Base-by-base conservation (phyloP, 2,797 vertebrate genomes). In the Philypnodon macrostomus region DNA sequence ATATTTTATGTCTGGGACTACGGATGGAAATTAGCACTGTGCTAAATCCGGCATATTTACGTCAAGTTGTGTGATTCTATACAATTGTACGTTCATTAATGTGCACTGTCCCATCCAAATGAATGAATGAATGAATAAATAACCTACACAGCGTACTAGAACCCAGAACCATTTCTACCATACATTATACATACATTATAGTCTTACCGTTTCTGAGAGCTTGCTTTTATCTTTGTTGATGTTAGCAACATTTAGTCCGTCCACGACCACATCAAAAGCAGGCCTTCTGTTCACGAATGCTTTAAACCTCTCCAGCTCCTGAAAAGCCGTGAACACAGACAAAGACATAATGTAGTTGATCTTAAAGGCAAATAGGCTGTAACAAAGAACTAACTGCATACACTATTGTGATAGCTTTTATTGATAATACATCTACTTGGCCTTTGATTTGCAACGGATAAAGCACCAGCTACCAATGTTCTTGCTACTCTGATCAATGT, bases 181-280 rank as follows among this genome's bases (percentile, higher is more conserved):
- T 44, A 2, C 31, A 31, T 2, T 39, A 12, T 21, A n/a, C 17
- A 13, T 23, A 23, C 11, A 29, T 44, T 51, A 34, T 60, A 58
- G 44, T 49, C 93, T 94, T 80, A 98, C 96, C 61, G 77, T 90
- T 77, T 91, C 77, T 18, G 94, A 95, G 9, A 70, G 84, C 18
- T 49, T 73, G 56, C 2, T 67, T 78, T 63, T 91, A 57, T 77
- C 79, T 58, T 59, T 89, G 61, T 53, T 80, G 32, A 79, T 52
- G 55, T 91, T 91, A 53, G 92, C 93, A 49, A 97, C 89, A 53
- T 98, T 98, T 63, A 98, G 91, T 14, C 95, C 95, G 47, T 98
- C 96, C 3, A 98, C 75, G 23, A 98, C 92, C 67, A 98, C 85
- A 84, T 98, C 94, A 83, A 95, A 98, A 0, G 90, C 77, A 21